Evolutionary conservation across 2,113 vertebrate species (phyloP).

Genomic region (Rutilus rutilus): DNA sequence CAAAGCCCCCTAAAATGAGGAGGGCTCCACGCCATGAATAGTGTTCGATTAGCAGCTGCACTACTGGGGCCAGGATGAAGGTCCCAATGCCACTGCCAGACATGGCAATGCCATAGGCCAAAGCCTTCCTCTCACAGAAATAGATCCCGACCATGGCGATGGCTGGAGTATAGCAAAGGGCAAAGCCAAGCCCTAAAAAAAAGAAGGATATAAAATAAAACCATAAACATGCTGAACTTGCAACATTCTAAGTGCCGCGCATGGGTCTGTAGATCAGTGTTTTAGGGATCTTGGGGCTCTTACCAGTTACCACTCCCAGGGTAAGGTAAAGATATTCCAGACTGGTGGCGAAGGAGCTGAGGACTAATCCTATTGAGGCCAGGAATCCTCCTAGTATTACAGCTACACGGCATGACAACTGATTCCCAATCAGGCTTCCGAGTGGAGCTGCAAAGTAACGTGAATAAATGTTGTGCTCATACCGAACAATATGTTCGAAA

Average conservation of each 20-base stretch:
- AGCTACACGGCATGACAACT: conserved; percentile 85
- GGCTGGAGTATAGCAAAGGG: conserved; percentile 91
- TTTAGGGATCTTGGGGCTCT: conserved; percentile 30
- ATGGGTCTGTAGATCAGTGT: conserved; percentile 2
- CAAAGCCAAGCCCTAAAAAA: conserved; percentile 88
- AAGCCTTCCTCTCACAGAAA: conserved; percentile 85
- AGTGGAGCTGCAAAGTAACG: conserved; percentile 81
- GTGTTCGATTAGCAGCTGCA: conserved; percentile 90
- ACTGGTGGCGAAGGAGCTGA: conserved; percentile 87
- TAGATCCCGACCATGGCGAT: conserved; percentile 94
- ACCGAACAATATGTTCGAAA: background rate
- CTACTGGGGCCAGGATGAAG: conserved; percentile 88
- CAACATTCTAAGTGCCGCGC: background rate
- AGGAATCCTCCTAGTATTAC: conserved; percentile 91
- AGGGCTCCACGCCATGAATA: conserved; percentile 94
- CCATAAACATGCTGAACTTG: background rate
- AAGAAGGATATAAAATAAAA: background rate
- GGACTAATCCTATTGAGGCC: conserved; percentile 85
- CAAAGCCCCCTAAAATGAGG: conserved; percentile 90
- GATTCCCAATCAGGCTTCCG: conserved; percentile 90
- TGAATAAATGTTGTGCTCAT: background rate
- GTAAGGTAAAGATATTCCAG: conserved; percentile 90
- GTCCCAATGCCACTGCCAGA: conserved; percentile 95
- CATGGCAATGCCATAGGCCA: conserved; percentile 93
- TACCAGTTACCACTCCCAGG: conserved; percentile 91